phyloP scores from a whole-genome alignment of 2,888 invertebrate species.

The Eurytoma adleriae region DNA sequence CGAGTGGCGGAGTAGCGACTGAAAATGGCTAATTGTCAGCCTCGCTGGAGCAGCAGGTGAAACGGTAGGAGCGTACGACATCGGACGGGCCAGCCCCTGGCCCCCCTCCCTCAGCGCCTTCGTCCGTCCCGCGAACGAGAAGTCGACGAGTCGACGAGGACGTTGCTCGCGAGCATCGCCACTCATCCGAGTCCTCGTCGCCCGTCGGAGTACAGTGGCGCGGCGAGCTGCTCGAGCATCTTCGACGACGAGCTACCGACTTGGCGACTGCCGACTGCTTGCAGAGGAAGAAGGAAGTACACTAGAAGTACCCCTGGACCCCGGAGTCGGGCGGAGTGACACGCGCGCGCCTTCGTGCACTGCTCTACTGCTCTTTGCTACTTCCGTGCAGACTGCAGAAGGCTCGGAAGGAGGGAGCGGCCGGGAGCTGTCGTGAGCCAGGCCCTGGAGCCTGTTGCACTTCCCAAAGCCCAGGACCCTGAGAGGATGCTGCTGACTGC shows the following conservation, averaged over 20 bases:
- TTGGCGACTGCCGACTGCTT: too few relatives aligned
- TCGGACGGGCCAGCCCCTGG: not conserved
- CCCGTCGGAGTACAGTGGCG: not conserved
- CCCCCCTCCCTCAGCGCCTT: not conserved
- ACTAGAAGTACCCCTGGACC: too few relatives aligned
- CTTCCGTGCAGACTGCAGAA: too few relatives aligned
- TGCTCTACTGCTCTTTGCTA: too few relatives aligned
- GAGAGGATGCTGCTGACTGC: conserved; percentile 51
- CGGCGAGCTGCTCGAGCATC: not conserved
- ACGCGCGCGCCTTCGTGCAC: too few relatives aligned
- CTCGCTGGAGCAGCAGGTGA: conserved; percentile 73
- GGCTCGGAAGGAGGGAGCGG: too few relatives aligned
- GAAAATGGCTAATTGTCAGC: conserved; percentile 74
- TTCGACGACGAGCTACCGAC: not conserved
- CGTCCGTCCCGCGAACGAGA: not conserved
- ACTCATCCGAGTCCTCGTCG: not conserved
- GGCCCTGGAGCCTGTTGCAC: too few relatives aligned
- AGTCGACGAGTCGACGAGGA: conserved; percentile 6
- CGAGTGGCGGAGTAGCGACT: conserved; percentile 65
- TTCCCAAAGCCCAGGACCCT: too few relatives aligned
- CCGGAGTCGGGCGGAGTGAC: too few relatives aligned
- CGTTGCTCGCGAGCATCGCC: not conserved
- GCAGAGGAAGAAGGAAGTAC: too few relatives aligned
- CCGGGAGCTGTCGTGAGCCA: too few relatives aligned
- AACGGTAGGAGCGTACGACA: conserved; percentile 55